Evolutionary conservation across 2,113 vertebrate genomes (phyloP), one percentile per base, ranked within the genome.

Genomic region (Prionailurus viverrinus): DNA sequence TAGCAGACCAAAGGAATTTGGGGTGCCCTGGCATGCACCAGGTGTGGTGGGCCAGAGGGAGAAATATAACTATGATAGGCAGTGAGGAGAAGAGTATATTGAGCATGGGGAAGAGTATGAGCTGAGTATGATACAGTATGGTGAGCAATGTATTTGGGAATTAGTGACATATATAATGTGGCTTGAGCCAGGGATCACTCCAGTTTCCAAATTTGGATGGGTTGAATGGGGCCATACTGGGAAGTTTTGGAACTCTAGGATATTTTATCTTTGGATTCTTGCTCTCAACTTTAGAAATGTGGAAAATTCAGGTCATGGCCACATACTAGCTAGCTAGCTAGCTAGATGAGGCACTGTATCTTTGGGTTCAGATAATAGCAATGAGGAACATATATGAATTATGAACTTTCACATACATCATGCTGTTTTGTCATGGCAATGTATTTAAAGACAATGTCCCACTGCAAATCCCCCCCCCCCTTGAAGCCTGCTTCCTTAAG

Each of bases 351-450:
- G 16, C 51, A 86, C 51, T 96, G 36, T 89, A 61, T 33, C 29
- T 88, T 82, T 91, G 39, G 23, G 39, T 85, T 97, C 45, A 73
- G 23, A 86, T n/a, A 16, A 33, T 33, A 88, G 25, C 31, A 95
- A 86, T 87, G 33, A 92, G 80, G 58, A 90, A 81, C 53, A 84
- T 93, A 91, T 91, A 65, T 92, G 61, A 96, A 66, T 92, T 88
- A 31, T 89, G 10, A n/a, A 66, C 48, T 89, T 94, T 97, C n/a
- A 78, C 23, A 82, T 55, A 79, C 45, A 95, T 95, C 16, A 86
- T 74, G 45, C 6, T 48, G 83, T 94, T 48, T 97, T 13, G 80
- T 97, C n/a, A 74, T 78, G 68, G 83, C 2, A 73, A 41, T n/a
- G 39, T 96, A 89, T 89, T 97, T 13, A 87, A 89, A 97, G 31